phyloP scores from a whole-genome alignment of 2,113 vertebrate genomes.

The Ranitomeya imitator region DNA sequence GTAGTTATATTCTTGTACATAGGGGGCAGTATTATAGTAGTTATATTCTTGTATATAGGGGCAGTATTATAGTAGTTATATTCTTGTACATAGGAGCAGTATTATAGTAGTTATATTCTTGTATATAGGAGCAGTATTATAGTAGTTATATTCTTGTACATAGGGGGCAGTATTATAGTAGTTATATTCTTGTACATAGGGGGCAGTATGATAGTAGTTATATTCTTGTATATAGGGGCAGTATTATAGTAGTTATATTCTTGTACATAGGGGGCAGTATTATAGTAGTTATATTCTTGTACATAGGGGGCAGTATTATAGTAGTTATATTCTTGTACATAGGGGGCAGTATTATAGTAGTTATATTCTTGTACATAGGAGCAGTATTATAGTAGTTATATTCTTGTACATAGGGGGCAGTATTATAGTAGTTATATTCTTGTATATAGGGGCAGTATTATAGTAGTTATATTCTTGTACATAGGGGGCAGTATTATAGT shows the following conservation, averaged over 20 bases:
- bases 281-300: constrained; percentile 9
- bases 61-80: constrained; percentile 2
- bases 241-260: background rate
- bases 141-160: constrained; percentile 12
- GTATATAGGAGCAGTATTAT: constrained; percentile 2
- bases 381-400: constrained; percentile 1
- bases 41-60: background rate
- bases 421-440: background rate
- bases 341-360: constrained; percentile 4
- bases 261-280: background rate
- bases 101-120: constrained; percentile 13
- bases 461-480: background rate
- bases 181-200: background rate
- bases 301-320: background rate
- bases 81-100: background rate
- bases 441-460: background rate
- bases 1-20: background rate
- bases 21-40: background rate
- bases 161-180: background rate
- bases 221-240: background rate
- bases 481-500: background rate
- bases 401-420: background rate
- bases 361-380: constrained; percentile 5
- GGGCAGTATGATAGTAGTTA: background rate
- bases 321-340: constrained; percentile 7